phyloP scores from a whole-genome alignment of 2,888 invertebrate species.

The Lasioglossum zephyrum region DNA sequence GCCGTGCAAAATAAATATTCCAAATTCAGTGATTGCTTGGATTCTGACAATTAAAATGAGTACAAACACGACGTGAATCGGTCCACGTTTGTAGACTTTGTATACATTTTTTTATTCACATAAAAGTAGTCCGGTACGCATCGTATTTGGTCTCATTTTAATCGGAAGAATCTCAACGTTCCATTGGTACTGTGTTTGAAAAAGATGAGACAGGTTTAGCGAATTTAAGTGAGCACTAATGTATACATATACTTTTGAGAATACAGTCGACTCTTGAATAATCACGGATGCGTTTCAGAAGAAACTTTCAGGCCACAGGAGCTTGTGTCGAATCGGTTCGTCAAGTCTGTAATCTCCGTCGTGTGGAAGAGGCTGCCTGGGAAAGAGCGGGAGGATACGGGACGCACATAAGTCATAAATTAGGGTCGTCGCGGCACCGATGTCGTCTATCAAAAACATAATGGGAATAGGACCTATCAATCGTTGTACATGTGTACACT shows the following conservation, averaged over 20 bases:
- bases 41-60: neutral
- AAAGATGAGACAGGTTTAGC: neutral
- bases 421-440: conserved; percentile 1
- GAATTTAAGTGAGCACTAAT: neutral
- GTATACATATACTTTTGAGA: neutral
- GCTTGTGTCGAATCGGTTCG: neutral
- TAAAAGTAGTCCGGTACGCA: neutral
- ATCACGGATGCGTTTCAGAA: neutral
- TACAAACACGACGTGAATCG: neutral
- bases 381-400: neutral
- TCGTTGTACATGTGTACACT: neutral
- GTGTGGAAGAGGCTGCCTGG: conserved; percentile 1
- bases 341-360: neutral
- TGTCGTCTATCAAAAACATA: conserved; percentile 9
- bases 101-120: neutral
- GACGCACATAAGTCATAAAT: neutral
- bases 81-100: neutral
- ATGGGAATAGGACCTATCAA: conserved; percentile 1
- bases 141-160: neutral
- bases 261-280: neutral
- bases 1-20: neutral
- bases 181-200: neutral
- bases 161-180: neutral
- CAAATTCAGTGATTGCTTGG: neutral
- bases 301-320: neutral